A percentile compares a stretch with the other conserved stretches of the same genome.
These are phyloP conservation scores for Tachysurus vachellii DNA, from an alignment of 2,113 vertebrate genomes.

Conservation along the genomic window DNA sequence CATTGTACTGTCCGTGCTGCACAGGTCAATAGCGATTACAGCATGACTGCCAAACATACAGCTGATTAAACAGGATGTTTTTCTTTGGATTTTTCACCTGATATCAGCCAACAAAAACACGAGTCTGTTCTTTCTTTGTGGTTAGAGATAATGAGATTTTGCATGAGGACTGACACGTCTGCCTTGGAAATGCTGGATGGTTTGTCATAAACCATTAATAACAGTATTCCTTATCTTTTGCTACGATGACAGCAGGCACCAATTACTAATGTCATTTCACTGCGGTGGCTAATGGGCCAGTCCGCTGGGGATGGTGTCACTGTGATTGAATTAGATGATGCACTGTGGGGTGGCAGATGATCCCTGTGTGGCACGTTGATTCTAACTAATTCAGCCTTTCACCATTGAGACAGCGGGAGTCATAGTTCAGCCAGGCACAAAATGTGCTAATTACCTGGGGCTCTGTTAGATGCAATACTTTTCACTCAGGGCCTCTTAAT, in stretches of 20 bases:
- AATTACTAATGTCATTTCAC: slow-evolving; percentile 20
- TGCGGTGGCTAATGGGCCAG: neutral
- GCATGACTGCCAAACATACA: neutral
- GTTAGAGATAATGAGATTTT: neutral
- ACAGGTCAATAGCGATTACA: slow-evolving; percentile 18
- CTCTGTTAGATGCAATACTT: slow-evolving; percentile 11
- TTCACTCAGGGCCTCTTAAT: slow-evolving; percentile 19
- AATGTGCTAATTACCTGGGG: slow-evolving; percentile 38
- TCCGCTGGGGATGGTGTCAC: slow-evolving; percentile 50
- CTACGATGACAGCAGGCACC: neutral
- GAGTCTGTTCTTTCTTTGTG: neutral
- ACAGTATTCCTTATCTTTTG: neutral
- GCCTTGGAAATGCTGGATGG: neutral
- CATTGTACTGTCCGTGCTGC: neutral
- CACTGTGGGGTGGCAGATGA: slow-evolving; percentile 71
- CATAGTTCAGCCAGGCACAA: slow-evolving; percentile 48
- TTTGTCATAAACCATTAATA: neutral
- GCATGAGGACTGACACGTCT: neutral
- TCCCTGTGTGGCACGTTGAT: slow-evolving; percentile 61
- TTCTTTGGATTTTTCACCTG: neutral
- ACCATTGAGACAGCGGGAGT: slow-evolving; percentile 48
- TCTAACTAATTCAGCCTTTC: slow-evolving; percentile 59
- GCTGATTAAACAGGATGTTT: slow-evolving; percentile 1
- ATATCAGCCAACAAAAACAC: neutral
- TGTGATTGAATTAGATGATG: slow-evolving; percentile 67